These are phyloP conservation scores for Aphis gossypii DNA, from an alignment of 1,140 invertebrate genomes.

Conservation along the genomic window DNA sequence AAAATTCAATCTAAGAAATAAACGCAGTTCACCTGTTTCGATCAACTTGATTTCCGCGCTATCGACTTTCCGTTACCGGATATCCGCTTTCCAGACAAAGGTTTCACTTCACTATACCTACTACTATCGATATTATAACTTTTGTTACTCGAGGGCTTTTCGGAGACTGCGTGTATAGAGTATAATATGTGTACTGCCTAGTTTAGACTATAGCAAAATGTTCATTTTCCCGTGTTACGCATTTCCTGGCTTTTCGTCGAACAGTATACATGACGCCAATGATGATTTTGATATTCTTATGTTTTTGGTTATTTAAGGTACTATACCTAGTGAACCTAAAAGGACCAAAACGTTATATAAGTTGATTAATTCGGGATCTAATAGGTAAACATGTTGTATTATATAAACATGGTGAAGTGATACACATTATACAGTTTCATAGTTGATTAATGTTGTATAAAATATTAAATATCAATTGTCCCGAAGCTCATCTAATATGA, in stretches of 20 bases:
- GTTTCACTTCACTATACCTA: not conserved
- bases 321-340: not conserved
- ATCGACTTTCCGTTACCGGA: slow-evolving; percentile 25
- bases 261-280: not conserved
- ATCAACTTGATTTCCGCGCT: slow-evolving; percentile 31
- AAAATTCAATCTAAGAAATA: slow-evolving; percentile 34
- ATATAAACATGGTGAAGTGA: not conserved
- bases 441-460: not conserved
- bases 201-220: not conserved
- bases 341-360: not conserved
- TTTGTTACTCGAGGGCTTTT: slow-evolving; percentile 26
- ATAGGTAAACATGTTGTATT: not conserved
- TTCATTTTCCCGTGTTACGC: slow-evolving; percentile 2
- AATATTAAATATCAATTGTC: slow-evolving; percentile 20
- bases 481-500: not conserved
- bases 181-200: not conserved
- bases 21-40: slow-evolving; percentile 20
- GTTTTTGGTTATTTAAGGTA: not conserved
- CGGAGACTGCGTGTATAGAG: not conserved
- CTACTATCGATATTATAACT: not conserved
- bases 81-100: slow-evolving; percentile 37
- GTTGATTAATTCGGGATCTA: not conserved
- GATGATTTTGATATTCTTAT: not conserved
- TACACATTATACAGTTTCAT: not conserved
- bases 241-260: not conserved